These are phyloP conservation scores for Parascotia fuliginaria DNA, from an alignment of 2,888 invertebrate genomes.

Conservation along the genomic window DNA sequence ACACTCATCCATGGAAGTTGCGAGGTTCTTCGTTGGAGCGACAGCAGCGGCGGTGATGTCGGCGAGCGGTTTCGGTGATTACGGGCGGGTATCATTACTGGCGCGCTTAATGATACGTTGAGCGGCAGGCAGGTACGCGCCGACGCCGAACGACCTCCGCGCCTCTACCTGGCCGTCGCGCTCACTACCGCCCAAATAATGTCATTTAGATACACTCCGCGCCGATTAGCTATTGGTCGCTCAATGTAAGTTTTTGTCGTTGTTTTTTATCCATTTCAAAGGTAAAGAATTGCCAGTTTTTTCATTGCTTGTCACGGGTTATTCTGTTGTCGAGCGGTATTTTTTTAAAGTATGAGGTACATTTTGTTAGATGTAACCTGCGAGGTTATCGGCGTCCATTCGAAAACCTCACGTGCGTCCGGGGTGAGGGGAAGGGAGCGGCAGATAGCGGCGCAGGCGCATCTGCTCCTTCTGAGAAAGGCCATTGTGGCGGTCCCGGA, in stretches of 20 bases:
- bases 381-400: conserved; percentile 49
- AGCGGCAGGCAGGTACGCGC: conserved; percentile 72
- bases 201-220: conserved; percentile 72
- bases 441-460: conserved; percentile 76
- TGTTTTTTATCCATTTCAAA: conserved; percentile 55
- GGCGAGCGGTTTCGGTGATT: conserved; percentile 57
- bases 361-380: conserved; percentile 31
- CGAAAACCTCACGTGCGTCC: conserved; percentile 55
- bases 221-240: conserved; percentile 64
- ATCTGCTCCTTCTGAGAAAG: conserved; percentile 84
- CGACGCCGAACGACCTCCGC: conserved; percentile 57
- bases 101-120: conserved; percentile 77
- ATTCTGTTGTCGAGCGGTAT: conserved; percentile 41
- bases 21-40: conserved; percentile 72
- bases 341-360: conserved; percentile 23
- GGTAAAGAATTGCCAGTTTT: conserved; percentile 56
- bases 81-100: conserved; percentile 71
- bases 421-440: conserved; percentile 59
- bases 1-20: conserved; percentile 91
- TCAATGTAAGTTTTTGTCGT: conserved; percentile 72
- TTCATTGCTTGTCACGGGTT: conserved; percentile 44
- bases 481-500: conserved; percentile 79
- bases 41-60: conserved; percentile 45
- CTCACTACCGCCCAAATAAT: conserved; percentile 64
- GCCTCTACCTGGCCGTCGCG: conserved; percentile 66